phyloP scores from a whole-genome alignment of 1,140 invertebrate genomes.

The Rhagoletis zephyria region DNA sequence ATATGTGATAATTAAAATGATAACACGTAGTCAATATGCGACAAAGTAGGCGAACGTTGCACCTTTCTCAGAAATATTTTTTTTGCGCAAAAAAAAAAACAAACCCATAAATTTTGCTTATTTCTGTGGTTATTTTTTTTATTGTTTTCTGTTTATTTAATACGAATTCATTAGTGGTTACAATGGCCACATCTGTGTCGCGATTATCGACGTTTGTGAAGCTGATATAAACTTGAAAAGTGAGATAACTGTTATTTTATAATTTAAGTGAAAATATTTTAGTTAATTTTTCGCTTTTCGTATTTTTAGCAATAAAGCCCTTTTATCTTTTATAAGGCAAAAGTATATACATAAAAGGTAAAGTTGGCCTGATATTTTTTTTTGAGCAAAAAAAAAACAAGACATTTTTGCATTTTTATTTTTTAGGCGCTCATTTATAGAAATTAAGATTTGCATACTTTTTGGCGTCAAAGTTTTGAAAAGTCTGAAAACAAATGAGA shows the following conservation, averaged over 20 bases:
- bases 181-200: background rate
- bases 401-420: too few species aligned
- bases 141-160: background rate
- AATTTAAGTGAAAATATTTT: too few species aligned
- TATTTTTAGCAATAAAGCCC: too few species aligned
- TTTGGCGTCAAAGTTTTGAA: too few species aligned
- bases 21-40: slow-evolving; percentile 5
- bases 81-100: background rate
- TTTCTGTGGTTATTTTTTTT: background rate
- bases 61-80: background rate
- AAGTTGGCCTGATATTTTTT: too few species aligned
- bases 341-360: too few species aligned
- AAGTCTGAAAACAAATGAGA: too few species aligned
- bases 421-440: too few species aligned
- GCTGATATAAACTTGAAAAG: background rate
- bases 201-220: background rate
- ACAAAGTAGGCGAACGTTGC: background rate
- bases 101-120: background rate
- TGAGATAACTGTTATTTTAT: background rate
- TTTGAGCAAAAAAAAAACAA: too few species aligned
- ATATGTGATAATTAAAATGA: slow-evolving; percentile 9
- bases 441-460: too few species aligned
- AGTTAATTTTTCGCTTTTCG: too few species aligned
- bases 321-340: too few species aligned
- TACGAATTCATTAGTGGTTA: background rate